Conservation (phyloP, 2,113 vertebrate genomes). For the Labeo catla region DNA sequence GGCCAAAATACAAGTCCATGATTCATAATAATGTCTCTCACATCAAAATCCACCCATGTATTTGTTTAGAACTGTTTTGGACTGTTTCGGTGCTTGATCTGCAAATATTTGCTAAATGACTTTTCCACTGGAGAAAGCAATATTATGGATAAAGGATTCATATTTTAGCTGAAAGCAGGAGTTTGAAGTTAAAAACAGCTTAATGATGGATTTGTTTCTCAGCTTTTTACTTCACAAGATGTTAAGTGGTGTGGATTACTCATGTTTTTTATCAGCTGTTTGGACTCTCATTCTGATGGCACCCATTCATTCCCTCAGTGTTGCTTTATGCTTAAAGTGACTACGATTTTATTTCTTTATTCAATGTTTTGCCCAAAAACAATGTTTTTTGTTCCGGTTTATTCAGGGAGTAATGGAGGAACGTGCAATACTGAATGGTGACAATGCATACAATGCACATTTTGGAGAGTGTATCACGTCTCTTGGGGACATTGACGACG, state of each 20-base stretch:
- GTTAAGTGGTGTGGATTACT: neutral
- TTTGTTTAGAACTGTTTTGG: neutral
- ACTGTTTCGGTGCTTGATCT: neutral
- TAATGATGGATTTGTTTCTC: neutral
- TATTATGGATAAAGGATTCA: neutral
- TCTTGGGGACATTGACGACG: constrained; percentile 91
- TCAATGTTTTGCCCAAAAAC: neutral
- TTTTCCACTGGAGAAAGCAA: neutral
- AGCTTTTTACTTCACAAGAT: neutral
- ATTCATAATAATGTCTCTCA: neutral
- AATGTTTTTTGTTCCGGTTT: constrained; percentile 54
- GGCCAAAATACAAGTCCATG: neutral
- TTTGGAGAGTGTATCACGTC: constrained; percentile 91
- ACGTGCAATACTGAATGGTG: constrained; percentile 77
- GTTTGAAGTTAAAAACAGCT: neutral
- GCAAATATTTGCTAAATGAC: neutral
- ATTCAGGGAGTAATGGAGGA: constrained; percentile 93
- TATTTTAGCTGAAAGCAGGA: too few species aligned
- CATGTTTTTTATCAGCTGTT: too few species aligned
- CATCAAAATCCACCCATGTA: too few species aligned
- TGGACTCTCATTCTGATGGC: neutral
- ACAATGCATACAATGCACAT: constrained; percentile 88
- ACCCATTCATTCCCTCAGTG: neutral
- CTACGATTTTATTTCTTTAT: neutral
- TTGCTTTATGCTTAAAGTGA: neutral